Base-by-base conservation (phyloP, 2,888 invertebrate genomes). In the Diloba caeruleocephala region DNA sequence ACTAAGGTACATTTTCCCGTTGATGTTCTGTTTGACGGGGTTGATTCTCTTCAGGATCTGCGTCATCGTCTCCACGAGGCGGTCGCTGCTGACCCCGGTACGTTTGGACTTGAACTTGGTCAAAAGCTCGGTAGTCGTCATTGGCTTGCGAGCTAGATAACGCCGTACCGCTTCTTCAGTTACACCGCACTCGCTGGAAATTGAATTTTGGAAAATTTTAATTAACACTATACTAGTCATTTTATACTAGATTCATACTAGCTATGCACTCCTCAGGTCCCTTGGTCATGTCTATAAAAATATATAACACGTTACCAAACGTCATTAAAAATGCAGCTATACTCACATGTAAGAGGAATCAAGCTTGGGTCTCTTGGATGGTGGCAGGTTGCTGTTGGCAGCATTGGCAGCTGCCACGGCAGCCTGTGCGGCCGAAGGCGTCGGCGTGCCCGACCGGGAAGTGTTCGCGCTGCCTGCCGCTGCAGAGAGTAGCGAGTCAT, bases 101-200 rank as follows among this genome's bases (percentile, higher is more conserved):
- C 98, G 97, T 88, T 98, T 98, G 28, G 97, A 97, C 84, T 98
- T 98, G 93, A 99, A 98, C 92, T 99, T 99, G 65, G 98, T 98
- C 32, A 99, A 90, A 23, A 99, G 93, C 82, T 99, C 99, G 0
- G 98, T 99, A 0, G 99, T 98, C 0, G 99, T 99, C 97, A 99
- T 98, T 0, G 99, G 99, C 81, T 99, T 99, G 7, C 99, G 95
- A 87, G 97, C 97, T 23, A 99, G 93, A 90, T 99, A 99, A 10
- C 99, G 96, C 1, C 99, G 94, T 4, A 99, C 98, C 0, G 98
- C 97, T 76, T 99, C 99, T 84, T 99, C 99, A 0, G 98, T 98
- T 26, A 98, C 98, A 41, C 98, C 98, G 81, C 97, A 97, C 74
- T 97, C 97, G 81, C 97, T 97, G 82, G 29, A 93, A 92, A 45